These are phyloP conservation scores for Lycodopsis pacificus DNA, from an alignment of 2,797 vertebrate species.

Conservation along the genomic window DNA sequence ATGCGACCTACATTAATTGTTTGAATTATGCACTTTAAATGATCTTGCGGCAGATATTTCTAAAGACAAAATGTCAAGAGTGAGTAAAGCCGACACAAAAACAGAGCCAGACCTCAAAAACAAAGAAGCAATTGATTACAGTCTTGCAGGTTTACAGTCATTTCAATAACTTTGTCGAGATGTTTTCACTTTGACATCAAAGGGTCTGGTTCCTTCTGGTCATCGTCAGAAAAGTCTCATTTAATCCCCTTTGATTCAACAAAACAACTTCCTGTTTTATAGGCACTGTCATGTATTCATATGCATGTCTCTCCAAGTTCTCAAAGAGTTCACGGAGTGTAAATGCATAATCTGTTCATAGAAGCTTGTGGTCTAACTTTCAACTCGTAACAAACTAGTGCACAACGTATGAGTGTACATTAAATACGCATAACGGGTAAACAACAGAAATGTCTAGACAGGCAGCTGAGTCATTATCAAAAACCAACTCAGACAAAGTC, in stretches of 20 bases:
- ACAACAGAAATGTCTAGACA: background rate
- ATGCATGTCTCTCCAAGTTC: background rate
- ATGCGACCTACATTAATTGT: background rate
- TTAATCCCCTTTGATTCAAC: background rate
- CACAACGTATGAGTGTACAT: background rate
- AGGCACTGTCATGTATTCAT: background rate
- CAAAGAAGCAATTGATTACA: background rate
- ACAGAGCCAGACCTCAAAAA: background rate
- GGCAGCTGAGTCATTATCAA: background rate
- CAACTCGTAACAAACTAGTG: no score
- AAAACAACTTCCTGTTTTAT: background rate
- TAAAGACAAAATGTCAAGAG: background rate
- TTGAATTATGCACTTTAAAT: background rate
- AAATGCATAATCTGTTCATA: background rate
- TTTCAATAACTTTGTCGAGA: background rate
- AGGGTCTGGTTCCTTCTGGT: background rate
- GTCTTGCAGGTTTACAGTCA: background rate
- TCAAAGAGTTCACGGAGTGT: background rate
- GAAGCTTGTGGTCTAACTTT: background rate
- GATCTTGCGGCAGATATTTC: background rate
- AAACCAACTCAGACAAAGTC: background rate
- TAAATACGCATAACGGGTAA: background rate
- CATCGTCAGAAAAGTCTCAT: background rate
- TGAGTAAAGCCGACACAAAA: background rate
- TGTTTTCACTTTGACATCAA: background rate